phyloP scores from a whole-genome alignment of 1,140 invertebrate genomes.

The Zaprionus inermis region DNA sequence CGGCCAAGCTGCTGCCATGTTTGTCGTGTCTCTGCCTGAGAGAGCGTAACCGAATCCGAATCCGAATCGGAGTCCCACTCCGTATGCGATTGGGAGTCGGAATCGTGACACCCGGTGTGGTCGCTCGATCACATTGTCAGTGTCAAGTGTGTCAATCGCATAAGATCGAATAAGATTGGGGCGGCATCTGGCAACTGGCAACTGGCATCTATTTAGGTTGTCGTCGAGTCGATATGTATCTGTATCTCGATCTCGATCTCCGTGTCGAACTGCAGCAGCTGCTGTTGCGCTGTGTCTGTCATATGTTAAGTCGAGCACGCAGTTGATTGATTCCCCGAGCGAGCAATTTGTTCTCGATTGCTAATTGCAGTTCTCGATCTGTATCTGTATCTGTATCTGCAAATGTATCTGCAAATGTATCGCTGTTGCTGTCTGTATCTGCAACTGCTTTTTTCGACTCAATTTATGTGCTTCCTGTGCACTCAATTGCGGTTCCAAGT shows the following conservation, averaged over 20 bases:
- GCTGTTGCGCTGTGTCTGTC: conserved; percentile 39
- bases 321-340: conserved; percentile 32
- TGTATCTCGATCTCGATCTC: not conserved
- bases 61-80: conserved; percentile 26
- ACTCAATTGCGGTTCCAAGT: conserved; percentile 54
- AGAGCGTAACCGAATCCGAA: conserved; percentile 21
- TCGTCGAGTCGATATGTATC: not conserved
- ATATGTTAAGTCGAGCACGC: conserved; percentile 10
- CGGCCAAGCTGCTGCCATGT: conserved; percentile 20
- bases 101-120: conserved; percentile 7
- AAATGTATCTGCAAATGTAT: conserved; percentile 5
- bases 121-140: conserved; percentile 54
- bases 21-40: conserved; percentile 26
- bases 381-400: conserved; percentile 22
- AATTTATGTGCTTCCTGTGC: conserved; percentile 75
- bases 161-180: conserved; percentile 69
- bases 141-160: conserved; percentile 47
- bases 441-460: conserved; percentile 14
- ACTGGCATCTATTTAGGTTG: conserved; percentile 20
- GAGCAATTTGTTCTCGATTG: conserved; percentile 21
- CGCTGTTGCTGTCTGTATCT: not conserved
- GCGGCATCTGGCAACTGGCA: too few species aligned
- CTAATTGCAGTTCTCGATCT: conserved; percentile 7
- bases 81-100: conserved; percentile 13
- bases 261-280: conserved; percentile 1